Conservation (phyloP, 37 sponge, comb jelly and placozoan species). For the Aplysina aerophoba region DNA sequence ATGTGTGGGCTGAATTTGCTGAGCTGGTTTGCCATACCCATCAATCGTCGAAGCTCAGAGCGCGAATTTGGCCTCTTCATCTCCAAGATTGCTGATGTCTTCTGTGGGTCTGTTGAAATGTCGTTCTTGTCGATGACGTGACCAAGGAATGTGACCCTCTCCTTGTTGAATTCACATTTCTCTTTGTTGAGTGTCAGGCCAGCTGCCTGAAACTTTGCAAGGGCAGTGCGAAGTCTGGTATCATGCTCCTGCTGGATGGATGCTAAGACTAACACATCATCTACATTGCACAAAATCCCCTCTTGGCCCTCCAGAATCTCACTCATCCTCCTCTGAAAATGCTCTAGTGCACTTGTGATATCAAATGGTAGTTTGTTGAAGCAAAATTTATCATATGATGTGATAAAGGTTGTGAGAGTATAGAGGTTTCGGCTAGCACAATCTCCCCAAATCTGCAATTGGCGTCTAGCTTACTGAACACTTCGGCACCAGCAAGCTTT, state of each 20-base stretch:
- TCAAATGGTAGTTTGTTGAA: too few relatives aligned
- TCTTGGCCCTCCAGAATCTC: constrained; percentile 41
- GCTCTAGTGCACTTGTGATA: constrained; percentile 51
- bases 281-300: constrained; percentile 47
- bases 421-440: too few relatives aligned
- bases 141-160: constrained; percentile 35
- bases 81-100: constrained; percentile 37
- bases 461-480: constrained; percentile 35
- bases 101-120: constrained; percentile 50
- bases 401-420: constrained; percentile 19
- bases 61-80: constrained; percentile 34
- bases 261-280: constrained; percentile 53
- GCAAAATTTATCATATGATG: neutral
- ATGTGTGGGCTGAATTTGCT: constrained; percentile 47
- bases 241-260: constrained; percentile 59
- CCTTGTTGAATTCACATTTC: constrained; percentile 49
- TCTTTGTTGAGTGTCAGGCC: constrained; percentile 54
- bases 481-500: too few relatives aligned
- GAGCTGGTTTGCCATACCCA: constrained; percentile 64
- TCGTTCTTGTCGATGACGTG: constrained; percentile 45
- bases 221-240: constrained; percentile 26
- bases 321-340: constrained; percentile 58
- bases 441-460: constrained; percentile 67
- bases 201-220: constrained; percentile 31
- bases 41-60: constrained; percentile 41